Evolutionary conservation across 2,113 vertebrate genomes (phyloP).

Genomic region (Puntigrus tetrazona): DNA sequence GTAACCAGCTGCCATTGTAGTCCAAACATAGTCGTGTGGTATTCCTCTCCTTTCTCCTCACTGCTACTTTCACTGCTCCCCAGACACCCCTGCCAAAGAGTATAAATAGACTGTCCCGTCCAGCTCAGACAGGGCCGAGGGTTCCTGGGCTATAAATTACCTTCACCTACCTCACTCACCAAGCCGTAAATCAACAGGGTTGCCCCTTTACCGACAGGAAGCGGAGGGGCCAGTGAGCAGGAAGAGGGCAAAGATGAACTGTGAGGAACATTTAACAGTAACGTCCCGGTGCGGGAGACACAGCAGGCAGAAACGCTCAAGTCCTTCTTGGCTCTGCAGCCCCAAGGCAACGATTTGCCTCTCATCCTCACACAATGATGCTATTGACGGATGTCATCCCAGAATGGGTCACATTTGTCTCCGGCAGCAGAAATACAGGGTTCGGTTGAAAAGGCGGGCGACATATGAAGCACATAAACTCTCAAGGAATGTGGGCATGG

Average conservation of each 20-base stretch:
- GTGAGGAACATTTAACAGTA: conserved; percentile 27
- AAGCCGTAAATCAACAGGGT: conserved; percentile 60
- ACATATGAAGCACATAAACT: conserved; percentile 70
- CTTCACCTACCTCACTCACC: conserved; percentile 61
- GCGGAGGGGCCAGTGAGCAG: conserved; percentile 10
- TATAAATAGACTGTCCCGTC: conserved; percentile 69
- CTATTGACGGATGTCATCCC: conserved; percentile 71
- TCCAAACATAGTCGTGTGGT: conserved; percentile 58
- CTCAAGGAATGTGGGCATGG: conserved; percentile 71
- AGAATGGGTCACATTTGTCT: conserved; percentile 70
- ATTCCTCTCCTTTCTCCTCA: conserved; percentile 47
- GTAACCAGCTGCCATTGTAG: conserved; percentile 58
- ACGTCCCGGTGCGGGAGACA: neutral
- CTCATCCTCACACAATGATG: conserved; percentile 68
- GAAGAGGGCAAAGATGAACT: conserved; percentile 27
- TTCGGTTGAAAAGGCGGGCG: conserved; percentile 60
- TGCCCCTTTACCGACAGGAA: conserved; percentile 32
- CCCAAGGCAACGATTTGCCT: conserved; percentile 65
- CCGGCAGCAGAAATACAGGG: conserved; percentile 54
- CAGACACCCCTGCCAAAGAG: conserved; percentile 46
- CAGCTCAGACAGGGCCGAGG: conserved; percentile 58
- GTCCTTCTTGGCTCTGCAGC: conserved; percentile 63
- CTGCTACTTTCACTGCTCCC: conserved; percentile 61
- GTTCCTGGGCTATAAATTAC: conserved; percentile 65
- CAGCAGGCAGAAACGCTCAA: conserved; percentile 55